Evolutionary conservation across 2,113 vertebrate species (phyloP), one percentile per base, ranked within the genome.

Genomic region (Acinonyx jubatus): DNA sequence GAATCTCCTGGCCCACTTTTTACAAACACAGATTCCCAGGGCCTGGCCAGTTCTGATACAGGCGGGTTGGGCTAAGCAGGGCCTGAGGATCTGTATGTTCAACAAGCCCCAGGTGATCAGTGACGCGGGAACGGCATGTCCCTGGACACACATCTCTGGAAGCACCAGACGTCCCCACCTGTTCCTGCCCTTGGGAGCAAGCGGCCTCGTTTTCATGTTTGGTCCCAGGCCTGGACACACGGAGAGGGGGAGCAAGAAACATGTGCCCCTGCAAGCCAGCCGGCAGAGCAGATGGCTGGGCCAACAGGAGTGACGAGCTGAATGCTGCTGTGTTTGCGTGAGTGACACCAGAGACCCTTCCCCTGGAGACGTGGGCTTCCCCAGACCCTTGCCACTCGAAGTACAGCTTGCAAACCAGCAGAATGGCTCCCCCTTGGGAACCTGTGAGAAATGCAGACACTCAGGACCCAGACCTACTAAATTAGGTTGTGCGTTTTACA

Each of bases 191-290:
- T 25, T 27, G 68, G 55, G 82, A 66, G 52, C 82, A 41, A 25
- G 95, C 38, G 76, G 83, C 52, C 89, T 68, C 66, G 55, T 61
- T 52, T 36, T 68, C 1, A 23, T 27, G 31, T 80, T 50, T 55
- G 78, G 81, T 85, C 71, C 82, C 78, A 57, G 91, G 61, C 48
- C 92, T 89, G 94, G 92, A 78, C 92, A 86, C 88, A 52, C 55
- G 9, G 52, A 52, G 65, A 33, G 52, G 33, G 45, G 10, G 25
- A 0, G 0, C 45, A 52, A 45, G 29, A 4, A 74, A 61, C 69
- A 93, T 27, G 79, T 5, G 36, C 27, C 41, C 45, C 45, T 14
- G 33, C 55, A 33, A 52, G 52, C 45, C 82, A 16, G 80, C 93
- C 93, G 57, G 55, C 95, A 78, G 38, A 91, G 50, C 89, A 89